phyloP scores from a whole-genome alignment of 2,797 vertebrate species.

The Aphelocoma californica region DNA sequence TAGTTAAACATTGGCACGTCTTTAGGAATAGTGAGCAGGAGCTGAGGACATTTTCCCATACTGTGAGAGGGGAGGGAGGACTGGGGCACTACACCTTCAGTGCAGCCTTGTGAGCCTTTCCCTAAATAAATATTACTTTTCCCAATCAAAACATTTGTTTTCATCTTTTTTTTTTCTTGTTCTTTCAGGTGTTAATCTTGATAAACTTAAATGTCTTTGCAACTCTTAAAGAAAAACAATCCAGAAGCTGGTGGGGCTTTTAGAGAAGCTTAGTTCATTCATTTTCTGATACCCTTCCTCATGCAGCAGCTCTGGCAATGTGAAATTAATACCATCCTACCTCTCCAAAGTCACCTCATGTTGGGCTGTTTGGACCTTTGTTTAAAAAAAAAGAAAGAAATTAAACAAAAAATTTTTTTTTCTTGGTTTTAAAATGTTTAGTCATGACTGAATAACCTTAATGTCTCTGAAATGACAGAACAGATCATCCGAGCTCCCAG shows the following conservation, averaged over 20 bases:
- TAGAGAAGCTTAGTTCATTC: not conserved
- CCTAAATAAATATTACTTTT: not conserved
- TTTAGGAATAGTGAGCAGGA: not conserved
- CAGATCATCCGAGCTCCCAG: not conserved
- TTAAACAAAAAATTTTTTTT: not conserved
- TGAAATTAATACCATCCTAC: not conserved
- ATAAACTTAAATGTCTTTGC: not conserved
- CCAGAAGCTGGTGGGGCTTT: not conserved
- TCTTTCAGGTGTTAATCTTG: not conserved
- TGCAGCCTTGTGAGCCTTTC: not conserved
- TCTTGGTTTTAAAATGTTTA: not conserved
- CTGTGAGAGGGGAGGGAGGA: not conserved
- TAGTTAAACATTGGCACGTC: accelerated
- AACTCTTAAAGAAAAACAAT: not conserved
- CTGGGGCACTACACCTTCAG: not conserved
- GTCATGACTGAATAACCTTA: not conserved
- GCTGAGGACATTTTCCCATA: not conserved
- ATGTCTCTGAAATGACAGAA: not conserved
- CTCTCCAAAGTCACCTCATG: not conserved
- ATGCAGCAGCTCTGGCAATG: not conserved
- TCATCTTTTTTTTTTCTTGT: not conserved
- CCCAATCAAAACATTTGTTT: not conserved
- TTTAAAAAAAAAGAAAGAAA: not conserved
- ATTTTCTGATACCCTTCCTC: not conserved
- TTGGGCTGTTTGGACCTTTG: not conserved